Conservation (phyloP, 1,140 invertebrate genomes). For the Magallana angulata region DNA sequence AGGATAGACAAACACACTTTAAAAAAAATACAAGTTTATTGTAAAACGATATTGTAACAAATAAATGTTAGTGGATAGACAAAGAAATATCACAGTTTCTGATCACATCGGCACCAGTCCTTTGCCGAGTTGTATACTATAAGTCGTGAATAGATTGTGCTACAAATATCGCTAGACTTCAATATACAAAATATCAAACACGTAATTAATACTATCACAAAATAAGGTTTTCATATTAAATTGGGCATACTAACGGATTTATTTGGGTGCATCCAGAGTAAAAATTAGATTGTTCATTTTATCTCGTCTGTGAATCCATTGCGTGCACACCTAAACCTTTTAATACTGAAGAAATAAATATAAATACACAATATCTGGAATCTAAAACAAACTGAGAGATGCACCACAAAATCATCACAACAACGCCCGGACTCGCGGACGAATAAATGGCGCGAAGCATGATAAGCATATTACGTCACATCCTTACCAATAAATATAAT, state of each 20-base stretch:
- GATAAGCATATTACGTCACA: neutral
- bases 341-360: slow-evolving; percentile 13
- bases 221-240: neutral
- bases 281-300: no score
- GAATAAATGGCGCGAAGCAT: neutral
- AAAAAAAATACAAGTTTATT: slow-evolving; percentile 19
- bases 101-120: neutral
- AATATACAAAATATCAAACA: neutral
- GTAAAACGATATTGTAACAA: slow-evolving; percentile 36
- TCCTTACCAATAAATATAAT: neutral
- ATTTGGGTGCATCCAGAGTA: neutral
- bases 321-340: neutral
- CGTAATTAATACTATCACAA: neutral
- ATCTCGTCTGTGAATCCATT: neutral
- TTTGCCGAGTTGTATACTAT: no score
- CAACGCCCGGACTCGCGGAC: neutral
- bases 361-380: neutral
- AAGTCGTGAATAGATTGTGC: no score
- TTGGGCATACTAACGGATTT: neutral
- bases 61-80: slow-evolving; percentile 26
- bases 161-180: no score
- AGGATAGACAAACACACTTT: neutral
- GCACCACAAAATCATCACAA: slow-evolving; percentile 23
- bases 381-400: neutral
- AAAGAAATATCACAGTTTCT: slow-evolving; percentile 24